phyloP scores from a whole-genome alignment of 2,113 vertebrate species.

The Ceyx margarethae region DNA sequence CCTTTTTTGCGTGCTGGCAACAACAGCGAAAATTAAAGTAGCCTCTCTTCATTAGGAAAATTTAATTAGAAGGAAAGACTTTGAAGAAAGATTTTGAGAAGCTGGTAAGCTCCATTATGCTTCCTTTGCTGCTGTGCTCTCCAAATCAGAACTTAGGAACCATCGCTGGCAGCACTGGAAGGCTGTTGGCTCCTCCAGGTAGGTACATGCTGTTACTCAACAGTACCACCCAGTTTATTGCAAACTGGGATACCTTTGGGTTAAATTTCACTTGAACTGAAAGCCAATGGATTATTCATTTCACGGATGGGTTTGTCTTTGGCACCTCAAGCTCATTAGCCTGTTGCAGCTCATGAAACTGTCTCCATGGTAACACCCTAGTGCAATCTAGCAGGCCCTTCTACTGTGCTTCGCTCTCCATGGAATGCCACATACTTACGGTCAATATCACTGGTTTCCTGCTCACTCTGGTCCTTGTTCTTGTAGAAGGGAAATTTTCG shows the following conservation, averaged over 20 bases:
- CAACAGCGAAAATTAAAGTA: not conserved
- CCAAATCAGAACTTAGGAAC: not conserved
- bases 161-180: not conserved
- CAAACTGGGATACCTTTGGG: not conserved
- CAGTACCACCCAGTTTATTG: not conserved
- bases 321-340: conserved; percentile 11
- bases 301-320: not conserved
- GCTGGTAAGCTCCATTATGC: not conserved
- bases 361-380: conserved; percentile 80
- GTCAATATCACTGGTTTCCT: conserved; percentile 97
- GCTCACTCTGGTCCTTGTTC: conserved; percentile 98
- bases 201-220: not conserved
- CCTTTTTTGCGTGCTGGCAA: not conserved
- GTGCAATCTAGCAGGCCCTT: conserved; percentile 77
- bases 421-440: conserved; percentile 89
- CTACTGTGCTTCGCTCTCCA: conserved; percentile 49
- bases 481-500: conserved; percentile 99
- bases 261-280: not conserved
- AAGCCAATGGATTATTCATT: not conserved
- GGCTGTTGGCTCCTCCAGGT: not conserved
- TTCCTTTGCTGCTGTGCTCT: not conserved
- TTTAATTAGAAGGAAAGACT: not conserved
- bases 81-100: not conserved
- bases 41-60: not conserved
- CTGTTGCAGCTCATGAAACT: conserved; percentile 80